Evolutionary conservation across 2,113 vertebrate species (phyloP).

Genomic region (Scartelaos histophorus): DNA sequence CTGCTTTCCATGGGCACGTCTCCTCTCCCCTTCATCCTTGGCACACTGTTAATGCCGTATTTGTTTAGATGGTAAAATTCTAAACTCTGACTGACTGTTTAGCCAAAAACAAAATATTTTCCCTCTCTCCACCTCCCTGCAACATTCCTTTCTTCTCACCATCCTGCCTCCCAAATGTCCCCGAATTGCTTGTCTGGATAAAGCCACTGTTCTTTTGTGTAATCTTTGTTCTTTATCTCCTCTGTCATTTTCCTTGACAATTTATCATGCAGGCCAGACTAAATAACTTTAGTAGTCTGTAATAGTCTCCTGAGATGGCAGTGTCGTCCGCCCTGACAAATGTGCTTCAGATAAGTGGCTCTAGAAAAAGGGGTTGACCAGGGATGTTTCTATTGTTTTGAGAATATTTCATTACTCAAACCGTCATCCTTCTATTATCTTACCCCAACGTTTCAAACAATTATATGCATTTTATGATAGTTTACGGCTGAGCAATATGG

Average conservation of each 20-base stretch:
- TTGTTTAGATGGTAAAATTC: conserved; percentile 69
- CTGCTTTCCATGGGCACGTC: conserved; percentile 46
- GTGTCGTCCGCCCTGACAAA: conserved; percentile 54
- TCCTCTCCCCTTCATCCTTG: conserved; percentile 56
- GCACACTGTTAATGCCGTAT: conserved; percentile 68
- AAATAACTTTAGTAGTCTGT: conserved; percentile 55
- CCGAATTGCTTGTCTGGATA: conserved; percentile 26
- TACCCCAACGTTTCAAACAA: background rate
- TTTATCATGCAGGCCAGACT: conserved; percentile 29
- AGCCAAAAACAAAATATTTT: conserved; percentile 58
- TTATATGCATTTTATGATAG: too few species aligned
- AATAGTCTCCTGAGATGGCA: conserved; percentile 55
- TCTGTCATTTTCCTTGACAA: conserved; percentile 35
- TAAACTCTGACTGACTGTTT: conserved; percentile 52
- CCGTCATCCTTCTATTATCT: background rate
- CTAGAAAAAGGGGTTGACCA: conserved; percentile 45
- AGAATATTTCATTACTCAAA: background rate
- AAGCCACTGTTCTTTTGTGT: conserved; percentile 25
- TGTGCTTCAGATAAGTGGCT: conserved; percentile 43
- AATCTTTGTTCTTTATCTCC: conserved; percentile 10
- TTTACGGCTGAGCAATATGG: too few species aligned
- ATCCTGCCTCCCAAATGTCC: conserved; percentile 18
- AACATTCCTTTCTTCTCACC: conserved; percentile 56
- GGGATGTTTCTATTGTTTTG: conserved; percentile 24
- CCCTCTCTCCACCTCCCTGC: conserved; percentile 55